A percentile compares a stretch with the other conserved stretches of the same genome.
phyloP scores from a whole-genome alignment of 2,113 vertebrate genomes.

The Sterrhoptilus dennistouni region DNA sequence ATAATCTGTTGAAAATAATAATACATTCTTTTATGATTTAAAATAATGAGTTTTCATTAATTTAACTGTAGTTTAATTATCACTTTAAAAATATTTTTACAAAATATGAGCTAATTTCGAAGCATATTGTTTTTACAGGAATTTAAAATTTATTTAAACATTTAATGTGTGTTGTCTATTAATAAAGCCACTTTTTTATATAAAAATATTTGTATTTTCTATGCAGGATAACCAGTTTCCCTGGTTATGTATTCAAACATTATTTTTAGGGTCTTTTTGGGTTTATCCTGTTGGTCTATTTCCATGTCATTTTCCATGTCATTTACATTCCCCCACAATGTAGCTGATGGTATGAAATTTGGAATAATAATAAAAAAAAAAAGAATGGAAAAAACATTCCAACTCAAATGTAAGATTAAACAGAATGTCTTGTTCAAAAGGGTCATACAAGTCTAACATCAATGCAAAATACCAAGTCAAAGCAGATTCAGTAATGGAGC shows the following conservation, averaged over 20 bases:
- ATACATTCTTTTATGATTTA: neutral
- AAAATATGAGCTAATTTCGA: neutral
- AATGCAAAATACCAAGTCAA: neutral
- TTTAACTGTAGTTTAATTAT: neutral
- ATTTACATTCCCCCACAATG: neutral
- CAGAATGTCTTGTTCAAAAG: neutral
- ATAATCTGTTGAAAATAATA: neutral
- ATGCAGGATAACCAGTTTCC: neutral
- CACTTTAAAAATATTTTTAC: neutral
- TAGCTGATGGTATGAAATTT: constrained; percentile 10
- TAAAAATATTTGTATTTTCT: constrained; percentile 7
- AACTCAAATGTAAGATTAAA: neutral
- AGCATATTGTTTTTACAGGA: neutral
- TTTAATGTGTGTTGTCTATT: neutral
- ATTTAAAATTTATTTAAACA: neutral
- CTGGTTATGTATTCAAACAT: constrained; percentile 41
- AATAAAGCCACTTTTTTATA: neutral
- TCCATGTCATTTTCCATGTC: neutral
- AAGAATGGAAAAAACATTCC: neutral
- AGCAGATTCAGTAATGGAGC: neutral
- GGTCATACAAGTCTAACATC: neutral
- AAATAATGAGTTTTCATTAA: neutral
- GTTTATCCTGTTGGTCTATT: neutral
- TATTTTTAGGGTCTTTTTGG: neutral
- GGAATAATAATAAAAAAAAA: neutral